These are phyloP conservation scores for Cerceris rybyensis DNA, from an alignment of 2,888 invertebrate genomes.

Conservation along the genomic window DNA sequence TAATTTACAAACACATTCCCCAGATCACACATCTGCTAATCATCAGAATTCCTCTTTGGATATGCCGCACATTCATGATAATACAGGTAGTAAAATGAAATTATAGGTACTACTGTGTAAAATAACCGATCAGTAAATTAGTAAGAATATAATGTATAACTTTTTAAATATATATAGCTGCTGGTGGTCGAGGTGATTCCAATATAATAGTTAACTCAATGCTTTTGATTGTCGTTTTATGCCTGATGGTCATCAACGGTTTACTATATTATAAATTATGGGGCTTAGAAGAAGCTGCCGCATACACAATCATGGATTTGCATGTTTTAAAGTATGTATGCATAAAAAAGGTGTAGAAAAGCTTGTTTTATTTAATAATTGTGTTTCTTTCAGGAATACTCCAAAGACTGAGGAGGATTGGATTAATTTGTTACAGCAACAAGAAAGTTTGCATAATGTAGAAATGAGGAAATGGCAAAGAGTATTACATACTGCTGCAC, in stretches of 20 bases:
- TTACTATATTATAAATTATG: conserved; percentile 93
- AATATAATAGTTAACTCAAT: conserved; percentile 81
- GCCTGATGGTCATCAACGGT: conserved; percentile 88
- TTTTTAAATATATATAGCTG: conserved; percentile 49
- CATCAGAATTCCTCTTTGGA: conserved; percentile 71
- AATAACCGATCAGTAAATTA: background rate
- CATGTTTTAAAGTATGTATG: conserved; percentile 82
- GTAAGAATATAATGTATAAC: conserved; percentile 2
- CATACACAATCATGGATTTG: conserved; percentile 83
- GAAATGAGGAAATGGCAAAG: conserved; percentile 93
- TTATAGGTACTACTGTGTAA: background rate
- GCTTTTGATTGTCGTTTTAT: conserved; percentile 86
- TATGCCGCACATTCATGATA: conserved; percentile 70
- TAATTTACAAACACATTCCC: conserved; percentile 72
- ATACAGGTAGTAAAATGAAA: conserved; percentile 44
- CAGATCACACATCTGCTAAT: conserved; percentile 74
- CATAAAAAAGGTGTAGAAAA: conserved; percentile 2
- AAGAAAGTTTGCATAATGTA: conserved; percentile 90
- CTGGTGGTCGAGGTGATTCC: conserved; percentile 69
- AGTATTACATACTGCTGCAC: conserved; percentile 88
- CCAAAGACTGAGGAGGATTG: conserved; percentile 92
- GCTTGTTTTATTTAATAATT: conserved; percentile 6
- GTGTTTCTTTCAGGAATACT: conserved; percentile 82
- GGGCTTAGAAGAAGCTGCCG: conserved; percentile 86
- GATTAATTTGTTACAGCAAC: conserved; percentile 90